Evolutionary conservation across 1,140 invertebrate genomes (phyloP), one percentile per base, ranked within the genome.

Genomic region (Dufourea novaeangliae): DNA sequence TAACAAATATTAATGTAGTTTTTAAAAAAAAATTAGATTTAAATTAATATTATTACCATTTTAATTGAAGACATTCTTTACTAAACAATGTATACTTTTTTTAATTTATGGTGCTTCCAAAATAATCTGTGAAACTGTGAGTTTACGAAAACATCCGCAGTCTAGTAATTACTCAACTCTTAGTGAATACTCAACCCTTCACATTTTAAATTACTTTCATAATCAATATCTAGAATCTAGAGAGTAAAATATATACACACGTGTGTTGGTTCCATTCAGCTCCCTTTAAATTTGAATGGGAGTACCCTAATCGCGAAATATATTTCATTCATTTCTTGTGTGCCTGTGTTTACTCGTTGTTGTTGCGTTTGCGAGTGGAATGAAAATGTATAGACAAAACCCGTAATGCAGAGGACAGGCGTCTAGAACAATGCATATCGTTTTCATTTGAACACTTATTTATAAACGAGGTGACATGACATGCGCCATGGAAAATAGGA

Each of bases 401-500:
- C 2, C 41, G 3, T n/a, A 27, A 14, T 20, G 14, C 25, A 25
- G 11, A 46, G 2, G 59, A 67, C 14, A 57, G 27, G 0, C 8
- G 7, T 29, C 6, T 59, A 37, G 7, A 37, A 75, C 39, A 61
- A 61, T 69, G 27, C 22, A 54, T 59, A 37, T 57, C n/a, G 1
- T 59, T 71, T 77, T 77, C n/a, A 22, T 73, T 73, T 41, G 1
- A 63, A 59, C 59, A 62, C 67, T 81, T 66, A 70, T 75, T 83
- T 77, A 80, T 84, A 80, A 82, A 69, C 34, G 34, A 57, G 76
- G 50, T 62, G 66, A 34, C 54, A 57, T 82, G 81, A 83, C 79
- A 80, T 84, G 82, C 82, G 82, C 79, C 50, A 72, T 80, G 72
- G 68, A 79, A 87, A 84, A 80, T 84, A 82, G 85, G 81, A 34